Evolutionary conservation across 2,888 invertebrate genomes (phyloP), one percentile per base, ranked within the genome.

Genomic region (Drosophila longiperda): DNA sequence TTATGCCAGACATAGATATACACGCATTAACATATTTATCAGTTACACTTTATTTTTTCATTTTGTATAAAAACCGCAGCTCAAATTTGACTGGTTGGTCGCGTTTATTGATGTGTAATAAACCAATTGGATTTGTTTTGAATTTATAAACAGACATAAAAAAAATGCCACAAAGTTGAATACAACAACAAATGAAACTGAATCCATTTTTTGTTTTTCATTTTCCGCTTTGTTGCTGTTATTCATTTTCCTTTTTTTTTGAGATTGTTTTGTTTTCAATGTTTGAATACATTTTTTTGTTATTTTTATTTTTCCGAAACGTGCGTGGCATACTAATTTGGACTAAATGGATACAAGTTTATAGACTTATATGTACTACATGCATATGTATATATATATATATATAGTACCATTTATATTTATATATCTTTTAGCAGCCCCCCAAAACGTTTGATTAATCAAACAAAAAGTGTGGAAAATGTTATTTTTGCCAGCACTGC

Each of bases 91-190:
- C 78, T 76, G 70, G 73, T 66, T 86, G 80, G 54, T 77, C 70
- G 82, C 63, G 80, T 73, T 81, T 81, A 87, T 86, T 89, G 91
- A 89, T 82, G 89, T 87, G 91, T 87, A 90, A 91, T 90, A 90
- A 90, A 90, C 88, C 91, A 91, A 90, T 90, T 91, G 91, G 84
- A 89, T 91, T 90, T 91, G 91, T 82, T 90, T 91, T 91, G 91
- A 91, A 90, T 90, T 91, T 84, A 84, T 91, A 91, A 90, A 89
- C 87, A 87, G 85, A 71, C 82, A 87, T 84, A 73, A 87, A 87
- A 73, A 78, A 45, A 59, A 15, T 57, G 23, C 45, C n/a, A 45
- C 29, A 63, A 11, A 29, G 23, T 36, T 11, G 42, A 50, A 48
- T 12, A 69, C 40, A 78, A 64, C 49, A 63, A 11, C 53, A 66